A percentile compares a stretch with the other conserved stretches of the same genome.
Conservation (phyloP, 2,888 invertebrate species). For the Allygus modestus region DNA sequence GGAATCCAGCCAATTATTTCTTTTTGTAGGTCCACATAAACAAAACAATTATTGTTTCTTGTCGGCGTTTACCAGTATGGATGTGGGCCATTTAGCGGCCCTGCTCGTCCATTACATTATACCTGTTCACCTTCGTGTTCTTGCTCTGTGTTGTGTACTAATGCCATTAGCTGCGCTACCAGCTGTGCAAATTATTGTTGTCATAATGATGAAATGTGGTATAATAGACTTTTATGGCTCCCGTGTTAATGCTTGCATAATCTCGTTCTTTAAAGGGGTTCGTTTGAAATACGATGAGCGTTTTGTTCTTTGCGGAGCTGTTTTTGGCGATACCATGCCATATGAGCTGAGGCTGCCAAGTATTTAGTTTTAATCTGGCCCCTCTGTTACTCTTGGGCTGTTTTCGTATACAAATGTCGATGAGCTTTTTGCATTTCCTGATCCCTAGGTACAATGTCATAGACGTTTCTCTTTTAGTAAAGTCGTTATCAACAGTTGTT, state of each 20-base stretch:
- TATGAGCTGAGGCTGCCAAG: too few species aligned
- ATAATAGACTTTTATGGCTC: conserved; percentile 31
- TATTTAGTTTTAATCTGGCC: too few species aligned
- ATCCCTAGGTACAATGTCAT: too few species aligned
- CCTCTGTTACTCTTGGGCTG: too few species aligned
- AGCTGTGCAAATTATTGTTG: conserved; percentile 43
- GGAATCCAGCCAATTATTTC: conserved; percentile 64
- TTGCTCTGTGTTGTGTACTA: conserved; percentile 26
- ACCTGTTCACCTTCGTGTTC: conserved; percentile 36
- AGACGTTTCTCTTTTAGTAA: too few species aligned
- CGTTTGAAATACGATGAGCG: background rate
- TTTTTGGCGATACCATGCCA: background rate
- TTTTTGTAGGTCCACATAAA: conserved; percentile 60
- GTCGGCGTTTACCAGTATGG: conserved; percentile 46
- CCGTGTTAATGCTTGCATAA: conserved; percentile 30
- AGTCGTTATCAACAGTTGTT: too few species aligned
- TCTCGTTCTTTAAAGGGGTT: background rate
- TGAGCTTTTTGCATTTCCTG: too few species aligned
- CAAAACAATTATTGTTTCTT: conserved; percentile 61
- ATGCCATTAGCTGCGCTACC: conserved; percentile 35
- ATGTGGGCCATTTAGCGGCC: conserved; percentile 39
- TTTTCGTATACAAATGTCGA: too few species aligned
- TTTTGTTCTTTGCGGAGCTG: background rate
- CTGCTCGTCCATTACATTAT: conserved; percentile 45
- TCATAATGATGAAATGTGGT: conserved; percentile 34